A percentile compares a stretch with the other conserved stretches of the same genome.
These are phyloP conservation scores for Schizotus pectinicornis DNA, from an alignment of 2,888 invertebrate species.

Conservation along the genomic window DNA sequence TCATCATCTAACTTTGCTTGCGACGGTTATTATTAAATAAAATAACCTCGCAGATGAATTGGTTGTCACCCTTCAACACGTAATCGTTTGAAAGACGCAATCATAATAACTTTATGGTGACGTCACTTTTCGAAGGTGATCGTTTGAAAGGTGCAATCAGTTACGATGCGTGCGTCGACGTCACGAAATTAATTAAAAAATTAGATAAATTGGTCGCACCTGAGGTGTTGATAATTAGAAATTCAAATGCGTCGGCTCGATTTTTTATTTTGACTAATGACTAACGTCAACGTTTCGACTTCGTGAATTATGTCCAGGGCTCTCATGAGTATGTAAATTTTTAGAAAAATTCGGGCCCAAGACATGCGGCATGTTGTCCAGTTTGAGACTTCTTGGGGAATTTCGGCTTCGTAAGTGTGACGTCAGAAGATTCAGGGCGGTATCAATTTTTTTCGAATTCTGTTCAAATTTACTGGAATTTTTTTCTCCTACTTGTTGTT, in stretches of 20 bases:
- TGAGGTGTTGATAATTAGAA: conserved; percentile 27
- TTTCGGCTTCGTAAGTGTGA: too few species aligned
- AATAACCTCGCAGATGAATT: background rate
- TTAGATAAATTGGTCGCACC: conserved; percentile 10
- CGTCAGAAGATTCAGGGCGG: too few species aligned
- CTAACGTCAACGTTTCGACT: background rate
- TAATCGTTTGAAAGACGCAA: background rate
- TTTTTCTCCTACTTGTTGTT: too few species aligned
- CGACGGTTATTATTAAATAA: background rate
- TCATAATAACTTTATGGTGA: too few species aligned
- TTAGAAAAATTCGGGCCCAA: too few species aligned
- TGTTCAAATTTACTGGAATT: too few species aligned
- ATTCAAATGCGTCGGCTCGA: conserved; percentile 9
- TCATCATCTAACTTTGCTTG: background rate
- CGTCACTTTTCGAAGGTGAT: too few species aligned
- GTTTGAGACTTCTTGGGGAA: too few species aligned
- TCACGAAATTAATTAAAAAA: conserved; percentile 11
- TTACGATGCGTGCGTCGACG: background rate
- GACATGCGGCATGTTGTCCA: too few species aligned
- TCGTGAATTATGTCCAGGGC: background rate
- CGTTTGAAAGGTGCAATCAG: background rate
- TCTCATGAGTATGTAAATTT: too few species aligned
- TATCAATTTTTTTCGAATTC: too few species aligned
- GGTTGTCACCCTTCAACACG: background rate
- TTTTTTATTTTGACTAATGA: conserved; percentile 3